Base-by-base conservation (phyloP, 2,797 vertebrate genomes). In the Argentina silus region DNA sequence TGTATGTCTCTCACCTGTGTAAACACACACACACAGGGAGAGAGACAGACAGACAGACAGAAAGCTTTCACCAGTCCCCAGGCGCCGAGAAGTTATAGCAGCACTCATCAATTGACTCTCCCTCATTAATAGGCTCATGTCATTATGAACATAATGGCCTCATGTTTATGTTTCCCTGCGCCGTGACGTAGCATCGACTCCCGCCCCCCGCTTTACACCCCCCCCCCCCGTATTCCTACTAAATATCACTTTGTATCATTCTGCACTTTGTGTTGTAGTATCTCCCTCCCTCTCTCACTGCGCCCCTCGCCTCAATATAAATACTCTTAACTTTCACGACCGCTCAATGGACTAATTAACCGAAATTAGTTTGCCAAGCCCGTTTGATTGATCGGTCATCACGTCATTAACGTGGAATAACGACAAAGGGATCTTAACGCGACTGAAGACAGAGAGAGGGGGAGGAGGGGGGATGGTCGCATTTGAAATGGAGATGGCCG, bases 341-440 rank as follows among this genome's bases (percentile, higher is more conserved):
- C 66, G 66, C 73, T 48, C 59, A 43, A 36, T 36, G 57, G 50
- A 53, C 72, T 73, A 73, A 73, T 73, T 67, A 67, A 60, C 51
- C 36, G 44, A 47, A 65, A 75, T 66, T 51, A 57, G 67, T 75
- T 68, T 75, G 66, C 73, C 11, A 36, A 44, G 59, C 44, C 36
- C 42, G 21, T 56, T 17, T 69, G 67, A 75, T 70, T 75, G 68
- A 75, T 75, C 61, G 74, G 74, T 61, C 74, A 59, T 57, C 67
- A 62, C 56, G 73, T 64, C 73, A 75, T 75, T 75, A 75, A 69
- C 73, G 61, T 42, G 11, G 60, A 67, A 68, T 74, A 74, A 68
- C 42, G 73, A 70, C 67, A 75, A 70, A 75, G 67, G 67, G 27
- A n/a, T n/a, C n/a, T n/a, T n/a, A 36, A 36, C 8, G 48, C 8